A percentile compares a stretch with the other conserved stretches of the same genome.
These are phyloP conservation scores for Cordilura impudica DNA, from an alignment of 2,888 invertebrate species.

Conservation along the genomic window DNA sequence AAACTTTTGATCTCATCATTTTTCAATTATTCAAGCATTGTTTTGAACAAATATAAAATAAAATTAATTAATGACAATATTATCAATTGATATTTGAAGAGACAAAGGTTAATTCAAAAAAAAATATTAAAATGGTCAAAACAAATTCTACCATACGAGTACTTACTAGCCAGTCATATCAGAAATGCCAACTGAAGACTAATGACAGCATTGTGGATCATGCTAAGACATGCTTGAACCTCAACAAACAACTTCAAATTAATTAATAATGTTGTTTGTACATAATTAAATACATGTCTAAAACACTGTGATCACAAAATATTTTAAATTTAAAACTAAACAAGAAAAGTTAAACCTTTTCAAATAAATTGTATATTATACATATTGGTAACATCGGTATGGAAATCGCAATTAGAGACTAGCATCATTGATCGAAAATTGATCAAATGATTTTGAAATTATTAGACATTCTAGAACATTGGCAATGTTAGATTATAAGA, in stretches of 20 bases:
- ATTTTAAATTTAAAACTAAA: too few species aligned
- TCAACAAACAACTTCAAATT: slow-evolving; percentile 50
- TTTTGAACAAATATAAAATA: not conserved
- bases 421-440: too few species aligned
- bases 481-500: too few species aligned
- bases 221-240: slow-evolving; percentile 59
- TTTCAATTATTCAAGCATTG: not conserved
- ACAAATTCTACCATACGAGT: slow-evolving; percentile 16
- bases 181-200: slow-evolving; percentile 17
- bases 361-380: too few species aligned
- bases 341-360: too few species aligned
- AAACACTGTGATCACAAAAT: not conserved
- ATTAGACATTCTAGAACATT: too few species aligned
- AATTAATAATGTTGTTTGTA: slow-evolving; percentile 51
- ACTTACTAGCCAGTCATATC: slow-evolving; percentile 6
- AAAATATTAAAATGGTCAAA: slow-evolving; percentile 27
- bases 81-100: slow-evolving; percentile 18
- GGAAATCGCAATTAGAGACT: too few species aligned
- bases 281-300: slow-evolving; percentile 26
- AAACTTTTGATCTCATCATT: not conserved
- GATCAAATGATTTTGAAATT: too few species aligned
- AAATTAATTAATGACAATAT: slow-evolving; percentile 45
- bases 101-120: slow-evolving; percentile 49
- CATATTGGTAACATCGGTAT: too few species aligned
- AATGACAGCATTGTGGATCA: slow-evolving; percentile 51